Evolutionary conservation across 2,888 invertebrate species (phyloP).

Genomic region (Phyto melanocephala): DNA sequence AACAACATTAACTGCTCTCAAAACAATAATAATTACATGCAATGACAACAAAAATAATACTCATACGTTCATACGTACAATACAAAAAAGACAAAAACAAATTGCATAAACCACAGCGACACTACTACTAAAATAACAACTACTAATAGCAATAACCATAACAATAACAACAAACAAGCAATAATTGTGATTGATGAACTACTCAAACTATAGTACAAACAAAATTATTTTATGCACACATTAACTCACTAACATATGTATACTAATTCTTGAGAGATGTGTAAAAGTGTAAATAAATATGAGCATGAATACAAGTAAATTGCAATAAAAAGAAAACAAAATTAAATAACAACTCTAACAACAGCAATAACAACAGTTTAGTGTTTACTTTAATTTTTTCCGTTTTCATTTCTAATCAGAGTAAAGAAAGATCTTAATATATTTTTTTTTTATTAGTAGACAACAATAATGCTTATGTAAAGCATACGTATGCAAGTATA

Average conservation of each 20-base stretch:
- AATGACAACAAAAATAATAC: slow-evolving; percentile 34
- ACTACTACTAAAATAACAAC: not conserved
- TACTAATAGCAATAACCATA: slow-evolving; percentile 3
- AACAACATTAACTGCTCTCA: slow-evolving; percentile 34
- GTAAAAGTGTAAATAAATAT: not conserved
- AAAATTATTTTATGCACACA: not conserved
- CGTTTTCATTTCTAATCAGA: not conserved
- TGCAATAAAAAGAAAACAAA: not conserved
- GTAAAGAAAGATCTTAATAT: not conserved
- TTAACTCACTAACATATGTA: not conserved
- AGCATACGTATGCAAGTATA: too few relatives aligned
- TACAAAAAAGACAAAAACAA: slow-evolving; percentile 5
- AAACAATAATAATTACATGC: slow-evolving; percentile 43
- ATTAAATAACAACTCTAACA: not conserved
- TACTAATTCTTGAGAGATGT: not conserved
- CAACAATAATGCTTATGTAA: too few relatives aligned
- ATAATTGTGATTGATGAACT: slow-evolving; percentile 40
- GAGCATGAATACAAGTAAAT: not conserved
- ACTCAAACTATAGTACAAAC: not conserved
- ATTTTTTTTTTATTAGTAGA: too few relatives aligned
- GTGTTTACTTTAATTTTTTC: not conserved
- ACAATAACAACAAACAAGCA: slow-evolving; percentile 16
- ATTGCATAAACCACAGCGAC: not conserved
- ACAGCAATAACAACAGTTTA: not conserved
- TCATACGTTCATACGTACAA: not conserved